Evolutionary conservation across 1,140 invertebrate genomes (phyloP).

Genomic region (Drosophila pallidifrons): DNA sequence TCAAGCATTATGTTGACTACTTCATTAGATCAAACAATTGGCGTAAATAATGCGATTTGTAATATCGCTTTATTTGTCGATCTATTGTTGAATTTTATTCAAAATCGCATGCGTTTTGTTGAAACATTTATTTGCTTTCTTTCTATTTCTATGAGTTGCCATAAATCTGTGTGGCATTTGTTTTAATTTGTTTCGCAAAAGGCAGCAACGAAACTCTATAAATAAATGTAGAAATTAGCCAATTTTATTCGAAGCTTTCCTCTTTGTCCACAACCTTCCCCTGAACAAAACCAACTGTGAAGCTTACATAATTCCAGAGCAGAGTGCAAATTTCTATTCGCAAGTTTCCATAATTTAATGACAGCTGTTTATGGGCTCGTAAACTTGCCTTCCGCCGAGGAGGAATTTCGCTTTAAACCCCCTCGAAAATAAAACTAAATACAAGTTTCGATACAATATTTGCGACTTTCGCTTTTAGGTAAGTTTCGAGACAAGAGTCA

Average conservation of each 20-base stretch:
- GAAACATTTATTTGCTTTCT: too few relatives aligned
- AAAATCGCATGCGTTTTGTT: background rate
- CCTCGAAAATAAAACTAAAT: background rate
- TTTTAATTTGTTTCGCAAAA: constrained; percentile 35
- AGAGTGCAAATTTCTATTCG: constrained; percentile 53
- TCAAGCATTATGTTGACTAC: background rate
- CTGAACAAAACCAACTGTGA: constrained; percentile 23
- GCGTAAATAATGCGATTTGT: constrained; percentile 1
- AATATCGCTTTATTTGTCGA: background rate
- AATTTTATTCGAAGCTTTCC: constrained; percentile 52
- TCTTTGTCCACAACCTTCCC: background rate
- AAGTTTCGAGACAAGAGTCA: background rate
- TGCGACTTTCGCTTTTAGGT: constrained; percentile 66
- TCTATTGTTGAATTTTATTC: constrained; percentile 1
- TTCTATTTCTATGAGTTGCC: constrained; percentile 5
- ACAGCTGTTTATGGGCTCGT: constrained; percentile 63
- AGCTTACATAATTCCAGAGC: constrained; percentile 61
- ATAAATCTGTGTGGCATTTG: constrained; percentile 20
- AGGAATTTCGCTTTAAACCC: background rate
- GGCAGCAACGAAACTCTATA: constrained; percentile 5
- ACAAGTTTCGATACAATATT: constrained; percentile 61
- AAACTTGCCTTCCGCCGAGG: constrained; percentile 28
- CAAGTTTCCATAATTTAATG: constrained; percentile 52
- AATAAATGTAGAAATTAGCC: constrained; percentile 51
- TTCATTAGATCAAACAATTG: constrained; percentile 3